Evolutionary conservation across 2,888 invertebrate genomes (phyloP).

Genomic region (Acrobasis consociella): DNA sequence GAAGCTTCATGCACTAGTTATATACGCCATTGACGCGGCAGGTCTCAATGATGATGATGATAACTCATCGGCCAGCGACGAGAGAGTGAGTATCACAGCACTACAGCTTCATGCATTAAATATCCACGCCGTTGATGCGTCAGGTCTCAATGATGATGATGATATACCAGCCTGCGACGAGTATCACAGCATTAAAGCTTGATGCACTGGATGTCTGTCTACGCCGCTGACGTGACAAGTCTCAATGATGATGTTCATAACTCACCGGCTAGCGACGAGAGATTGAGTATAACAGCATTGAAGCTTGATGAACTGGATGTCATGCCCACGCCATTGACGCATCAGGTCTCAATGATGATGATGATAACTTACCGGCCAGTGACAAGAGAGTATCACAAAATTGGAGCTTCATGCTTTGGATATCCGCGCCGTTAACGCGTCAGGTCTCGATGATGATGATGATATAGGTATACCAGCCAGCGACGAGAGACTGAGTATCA

Average conservation of each 20-base stretch:
- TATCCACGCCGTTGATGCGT: constrained; percentile 80
- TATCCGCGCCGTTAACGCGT: no score
- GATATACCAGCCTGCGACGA: no score
- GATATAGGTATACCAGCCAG: no score
- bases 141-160: constrained; percentile 80
- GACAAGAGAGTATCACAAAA: constrained; percentile 35
- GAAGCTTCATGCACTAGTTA: constrained; percentile 84
- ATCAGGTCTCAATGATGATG: not conserved
- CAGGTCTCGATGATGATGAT: no score
- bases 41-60: constrained; percentile 61
- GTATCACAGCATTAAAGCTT: no score
- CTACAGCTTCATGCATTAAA: constrained; percentile 84
- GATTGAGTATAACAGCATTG: constrained; percentile 84
- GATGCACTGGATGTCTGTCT: no score
- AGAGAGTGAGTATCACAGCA: constrained; percentile 85
- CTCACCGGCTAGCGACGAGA: no score
- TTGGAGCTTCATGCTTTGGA: no score
- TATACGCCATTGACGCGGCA: constrained; percentile 83
- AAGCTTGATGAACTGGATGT: constrained; percentile 84
- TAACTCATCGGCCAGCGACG: constrained; percentile 82
- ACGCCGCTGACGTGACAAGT: no score
- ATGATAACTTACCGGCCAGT: no score
- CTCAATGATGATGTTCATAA: no score
- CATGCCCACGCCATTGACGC: constrained; percentile 79
- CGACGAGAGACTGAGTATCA: constrained; percentile 51